Evolutionary conservation across 2,888 invertebrate species (phyloP), one percentile per base, ranked within the genome.

Genomic region (Nezara viridula): DNA sequence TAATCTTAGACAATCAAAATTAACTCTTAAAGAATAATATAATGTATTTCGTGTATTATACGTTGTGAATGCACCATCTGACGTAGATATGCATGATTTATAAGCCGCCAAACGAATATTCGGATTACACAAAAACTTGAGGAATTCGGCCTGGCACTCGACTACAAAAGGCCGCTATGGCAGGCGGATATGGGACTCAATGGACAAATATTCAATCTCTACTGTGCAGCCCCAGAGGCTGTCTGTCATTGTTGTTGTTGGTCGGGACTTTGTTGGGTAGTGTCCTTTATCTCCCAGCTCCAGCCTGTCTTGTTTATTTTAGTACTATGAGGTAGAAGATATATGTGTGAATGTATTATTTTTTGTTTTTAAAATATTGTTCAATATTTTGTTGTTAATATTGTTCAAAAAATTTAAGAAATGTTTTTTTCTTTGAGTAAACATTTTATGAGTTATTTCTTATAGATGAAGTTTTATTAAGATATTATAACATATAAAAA

Each of bases 121-220:
- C 32, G 37, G 7, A 73, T 73, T 73, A 73, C 7, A 37, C 19
- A 37, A 37, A 32, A 19, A 37, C 7, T 37, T 73, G 5, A 37
- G 66, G 37, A 73, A 37, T 73, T 37, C 6, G 7, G 66, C 66
- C 66, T 9, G 7, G 32, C 19, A 4, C 2, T 73, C 21, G 16
- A 21, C 32, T 73, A 73, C 32, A 73, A 73, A 73, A 73, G 32
- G 7, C 19, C 3, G 32, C 66, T 73, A 19, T 37, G 66, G 37
- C 32, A 73, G 66, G 32, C 16, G 66, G 66, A 73, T 73, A 73
- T 27, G 66, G 37, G 37, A 24, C 19, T 73, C 7, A 37, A 73
- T 73, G 66, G 66, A 19, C 66, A 32, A 73, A 73, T 73, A 73
- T 73, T 73, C 66, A 37, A 73, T 73, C 66, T 73, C 66, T 73